A percentile compares a stretch with the other conserved stretches of the same genome.
Conservation (phyloP, 2,113 vertebrate genomes). For the Andinoacara biseriatus region DNA sequence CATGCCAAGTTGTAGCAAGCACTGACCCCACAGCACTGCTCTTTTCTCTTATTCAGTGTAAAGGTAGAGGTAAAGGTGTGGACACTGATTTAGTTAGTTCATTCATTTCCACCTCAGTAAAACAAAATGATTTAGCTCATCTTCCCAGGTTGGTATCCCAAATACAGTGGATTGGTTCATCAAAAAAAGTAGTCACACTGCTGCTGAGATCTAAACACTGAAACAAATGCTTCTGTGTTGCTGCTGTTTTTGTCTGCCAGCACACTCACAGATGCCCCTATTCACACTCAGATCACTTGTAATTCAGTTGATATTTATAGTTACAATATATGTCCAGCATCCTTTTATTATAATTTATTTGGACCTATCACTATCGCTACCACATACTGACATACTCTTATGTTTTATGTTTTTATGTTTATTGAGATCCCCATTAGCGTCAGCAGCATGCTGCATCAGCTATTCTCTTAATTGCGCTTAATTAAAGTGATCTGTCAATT, state of each 20-base stretch:
- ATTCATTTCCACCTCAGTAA: neutral
- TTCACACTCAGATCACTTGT: neutral
- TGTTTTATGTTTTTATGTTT: no score
- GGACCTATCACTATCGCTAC: no score
- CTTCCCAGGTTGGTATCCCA: neutral
- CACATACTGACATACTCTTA: no score
- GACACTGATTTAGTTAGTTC: neutral
- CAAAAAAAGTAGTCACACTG: neutral
- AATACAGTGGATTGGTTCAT: neutral
- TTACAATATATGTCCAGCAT: neutral
- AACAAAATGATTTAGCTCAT: neutral
- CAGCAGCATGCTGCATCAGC: no score
- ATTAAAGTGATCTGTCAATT: neutral
- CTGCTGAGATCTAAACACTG: neutral
- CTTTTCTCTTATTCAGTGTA: neutral
- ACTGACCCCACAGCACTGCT: neutral
- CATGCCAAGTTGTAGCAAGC: neutral
- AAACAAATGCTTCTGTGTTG: neutral
- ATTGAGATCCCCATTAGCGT: no score
- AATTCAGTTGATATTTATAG: neutral
- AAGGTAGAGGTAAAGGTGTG: neutral
- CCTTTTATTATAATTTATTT: neutral
- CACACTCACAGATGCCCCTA: neutral
- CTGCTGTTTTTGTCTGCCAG: neutral
- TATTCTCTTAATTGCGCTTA: no score